phyloP scores from a whole-genome alignment of 1,140 invertebrate species.

The Leptinotarsa lineolata region DNA sequence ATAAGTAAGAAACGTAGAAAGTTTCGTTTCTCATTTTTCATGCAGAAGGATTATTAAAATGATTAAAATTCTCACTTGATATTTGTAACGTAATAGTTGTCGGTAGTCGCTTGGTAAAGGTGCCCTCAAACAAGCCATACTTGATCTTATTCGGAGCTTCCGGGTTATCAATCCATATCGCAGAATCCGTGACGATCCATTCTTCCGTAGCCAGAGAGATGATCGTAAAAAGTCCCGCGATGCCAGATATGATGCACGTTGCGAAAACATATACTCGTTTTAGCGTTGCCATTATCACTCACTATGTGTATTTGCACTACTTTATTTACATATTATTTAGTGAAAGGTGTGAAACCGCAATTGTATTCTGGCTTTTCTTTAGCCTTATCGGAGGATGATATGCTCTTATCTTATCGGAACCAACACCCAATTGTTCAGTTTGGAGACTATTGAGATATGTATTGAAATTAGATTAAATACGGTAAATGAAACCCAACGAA shows the following conservation, averaged over 20 bases:
- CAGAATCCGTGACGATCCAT: slow-evolving; percentile 29
- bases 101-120: background rate
- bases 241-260: slow-evolving; percentile 32
- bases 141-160: slow-evolving; percentile 6
- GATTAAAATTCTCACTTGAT: slow-evolving; percentile 15
- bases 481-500: too few relatives aligned
- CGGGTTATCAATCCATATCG: background rate
- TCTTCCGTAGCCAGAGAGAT: slow-evolving; percentile 37
- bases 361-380: too few relatives aligned
- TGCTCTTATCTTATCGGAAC: too few relatives aligned
- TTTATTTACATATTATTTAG: background rate
- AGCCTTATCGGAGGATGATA: too few relatives aligned
- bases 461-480: too few relatives aligned
- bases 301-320: background rate
- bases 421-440: too few relatives aligned
- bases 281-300: slow-evolving; percentile 33
- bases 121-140: slow-evolving; percentile 36
- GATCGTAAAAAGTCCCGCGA: slow-evolving; percentile 31
- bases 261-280: slow-evolving; percentile 33
- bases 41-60: too few relatives aligned
- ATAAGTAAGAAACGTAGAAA: too few relatives aligned
- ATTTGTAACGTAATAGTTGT: slow-evolving; percentile 3
- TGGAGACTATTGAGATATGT: too few relatives aligned
- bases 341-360: too few relatives aligned
- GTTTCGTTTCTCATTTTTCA: too few relatives aligned